Evolutionary conservation across 2,888 invertebrate species (phyloP).

Genomic region (Platynereis dumerilii): DNA sequence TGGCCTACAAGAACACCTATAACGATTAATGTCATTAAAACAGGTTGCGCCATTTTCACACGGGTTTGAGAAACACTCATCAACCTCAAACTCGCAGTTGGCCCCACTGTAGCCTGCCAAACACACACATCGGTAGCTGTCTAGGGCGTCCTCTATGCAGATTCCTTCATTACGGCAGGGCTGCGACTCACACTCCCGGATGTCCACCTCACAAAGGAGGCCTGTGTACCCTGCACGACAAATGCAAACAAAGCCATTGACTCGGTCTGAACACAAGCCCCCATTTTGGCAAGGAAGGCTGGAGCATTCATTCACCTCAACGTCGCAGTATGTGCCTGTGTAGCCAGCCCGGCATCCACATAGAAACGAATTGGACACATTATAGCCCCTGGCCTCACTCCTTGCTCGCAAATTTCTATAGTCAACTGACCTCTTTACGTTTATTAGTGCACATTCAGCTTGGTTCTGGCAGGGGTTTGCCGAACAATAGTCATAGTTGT

Average conservation of each 20-base stretch:
- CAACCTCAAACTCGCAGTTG: conserved; percentile 34
- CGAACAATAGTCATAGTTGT: conserved; percentile 48
- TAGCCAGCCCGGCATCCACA: conserved; percentile 63
- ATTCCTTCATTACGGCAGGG: conserved; percentile 66
- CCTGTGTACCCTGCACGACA: conserved; percentile 3
- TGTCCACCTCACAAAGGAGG: conserved; percentile 21
- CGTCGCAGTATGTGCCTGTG: conserved; percentile 71
- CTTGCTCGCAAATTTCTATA: conserved; percentile 55
- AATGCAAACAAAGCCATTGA: conserved; percentile 8
- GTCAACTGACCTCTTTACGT: conserved; percentile 92
- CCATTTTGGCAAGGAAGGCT: conserved; percentile 75
- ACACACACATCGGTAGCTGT: conserved; percentile 37
- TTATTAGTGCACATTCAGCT: conserved; percentile 74
- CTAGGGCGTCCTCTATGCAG: conserved; percentile 54
- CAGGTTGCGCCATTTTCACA: conserved; percentile 93
- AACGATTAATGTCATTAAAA: conserved; percentile 32
- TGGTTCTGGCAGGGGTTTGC: conserved; percentile 29
- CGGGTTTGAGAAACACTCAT: conserved; percentile 72
- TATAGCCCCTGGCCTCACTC: conserved; percentile 29
- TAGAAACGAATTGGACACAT: conserved; percentile 40
- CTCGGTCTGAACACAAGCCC: conserved; percentile 5
- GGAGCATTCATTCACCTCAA: conserved; percentile 48
- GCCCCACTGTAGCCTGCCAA: conserved; percentile 25
- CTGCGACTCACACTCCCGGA: conserved; percentile 31
- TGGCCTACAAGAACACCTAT: conserved; percentile 17